These are phyloP conservation scores for Apocrypta bakeri DNA, from an alignment of 1,140 invertebrate genomes.

Conservation along the genomic window DNA sequence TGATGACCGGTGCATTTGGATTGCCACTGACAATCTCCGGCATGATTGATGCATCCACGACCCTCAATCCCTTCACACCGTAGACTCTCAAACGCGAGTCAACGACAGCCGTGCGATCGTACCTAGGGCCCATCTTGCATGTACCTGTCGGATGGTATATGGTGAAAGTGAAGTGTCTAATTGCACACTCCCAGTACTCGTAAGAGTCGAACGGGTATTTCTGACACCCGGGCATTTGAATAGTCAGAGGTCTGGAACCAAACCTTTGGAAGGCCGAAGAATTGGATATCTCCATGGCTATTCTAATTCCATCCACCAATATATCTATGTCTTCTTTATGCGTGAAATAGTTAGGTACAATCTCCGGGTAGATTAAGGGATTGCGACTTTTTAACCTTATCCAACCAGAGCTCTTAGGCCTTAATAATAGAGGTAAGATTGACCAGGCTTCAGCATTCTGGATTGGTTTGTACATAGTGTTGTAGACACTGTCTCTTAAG, in stretches of 20 bases:
- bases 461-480: constrained; percentile 89
- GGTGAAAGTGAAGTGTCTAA: constrained; percentile 88
- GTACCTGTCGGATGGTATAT: constrained; percentile 91
- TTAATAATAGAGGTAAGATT: constrained; percentile 84
- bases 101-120: constrained; percentile 86
- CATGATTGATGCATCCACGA: constrained; percentile 88
- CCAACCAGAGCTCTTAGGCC: constrained; percentile 89
- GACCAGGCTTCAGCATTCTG: constrained; percentile 88
- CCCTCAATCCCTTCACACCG: constrained; percentile 82
- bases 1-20: constrained; percentile 85
- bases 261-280: constrained; percentile 87
- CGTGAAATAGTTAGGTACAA: constrained; percentile 94
- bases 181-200: constrained; percentile 90
- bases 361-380: constrained; percentile 86
- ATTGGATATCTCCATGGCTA: constrained; percentile 86
- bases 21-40: constrained; percentile 87
- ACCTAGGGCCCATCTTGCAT: constrained; percentile 88
- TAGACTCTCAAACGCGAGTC: constrained; percentile 85
- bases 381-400: constrained; percentile 85
- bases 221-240: constrained; percentile 87
- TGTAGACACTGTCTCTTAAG: constrained; percentile 86
- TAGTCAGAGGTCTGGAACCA: constrained; percentile 84
- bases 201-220: constrained; percentile 83
- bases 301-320: constrained; percentile 87
- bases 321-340: constrained; percentile 85